These are phyloP conservation scores for Argyrosomus japonicus DNA, from an alignment of 2,113 vertebrate species.

Conservation along the genomic window DNA sequence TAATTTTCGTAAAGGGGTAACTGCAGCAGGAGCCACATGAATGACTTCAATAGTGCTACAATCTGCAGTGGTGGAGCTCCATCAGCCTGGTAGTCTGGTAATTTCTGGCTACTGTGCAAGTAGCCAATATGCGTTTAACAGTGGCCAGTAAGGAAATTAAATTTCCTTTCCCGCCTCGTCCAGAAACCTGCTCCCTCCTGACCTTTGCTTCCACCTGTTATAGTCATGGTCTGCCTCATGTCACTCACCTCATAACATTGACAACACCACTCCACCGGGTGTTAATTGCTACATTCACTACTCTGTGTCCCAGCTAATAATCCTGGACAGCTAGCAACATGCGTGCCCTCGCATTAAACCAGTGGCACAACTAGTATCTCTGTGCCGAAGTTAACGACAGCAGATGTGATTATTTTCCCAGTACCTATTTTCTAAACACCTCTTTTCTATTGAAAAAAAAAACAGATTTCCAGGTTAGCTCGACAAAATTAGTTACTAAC, in stretches of 20 bases:
- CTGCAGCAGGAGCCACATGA: not conserved
- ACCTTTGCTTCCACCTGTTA: slow-evolving; percentile 82
- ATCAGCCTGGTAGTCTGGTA: slow-evolving; percentile 10
- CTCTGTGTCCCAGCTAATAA: slow-evolving; percentile 69
- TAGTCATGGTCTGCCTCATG: slow-evolving; percentile 76
- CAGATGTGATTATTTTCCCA: slow-evolving; percentile 59
- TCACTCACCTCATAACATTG: slow-evolving; percentile 85
- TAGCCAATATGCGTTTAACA: slow-evolving; percentile 56
- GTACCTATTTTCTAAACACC: slow-evolving; percentile 60
- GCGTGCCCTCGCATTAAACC: slow-evolving; percentile 51
- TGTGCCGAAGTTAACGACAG: slow-evolving; percentile 61
- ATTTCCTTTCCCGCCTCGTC: slow-evolving; percentile 73
- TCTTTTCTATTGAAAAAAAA: slow-evolving; percentile 38
- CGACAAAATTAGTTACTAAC: slow-evolving; percentile 39
- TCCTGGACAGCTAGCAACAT: slow-evolving; percentile 53
- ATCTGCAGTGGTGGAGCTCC: not conserved
- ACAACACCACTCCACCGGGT: slow-evolving; percentile 71
- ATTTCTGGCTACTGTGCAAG: slow-evolving; percentile 66
- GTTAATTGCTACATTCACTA: slow-evolving; percentile 79
- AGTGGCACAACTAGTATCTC: slow-evolving; percentile 64
- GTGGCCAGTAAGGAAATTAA: slow-evolving; percentile 67
- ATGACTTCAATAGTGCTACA: not conserved
- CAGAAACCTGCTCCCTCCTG: slow-evolving; percentile 80
- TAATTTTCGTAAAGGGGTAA: not conserved
- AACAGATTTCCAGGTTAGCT: slow-evolving; percentile 55